These are phyloP conservation scores for Eristalis pertinax DNA, from an alignment of 2,888 invertebrate species.

Conservation along the genomic window DNA sequence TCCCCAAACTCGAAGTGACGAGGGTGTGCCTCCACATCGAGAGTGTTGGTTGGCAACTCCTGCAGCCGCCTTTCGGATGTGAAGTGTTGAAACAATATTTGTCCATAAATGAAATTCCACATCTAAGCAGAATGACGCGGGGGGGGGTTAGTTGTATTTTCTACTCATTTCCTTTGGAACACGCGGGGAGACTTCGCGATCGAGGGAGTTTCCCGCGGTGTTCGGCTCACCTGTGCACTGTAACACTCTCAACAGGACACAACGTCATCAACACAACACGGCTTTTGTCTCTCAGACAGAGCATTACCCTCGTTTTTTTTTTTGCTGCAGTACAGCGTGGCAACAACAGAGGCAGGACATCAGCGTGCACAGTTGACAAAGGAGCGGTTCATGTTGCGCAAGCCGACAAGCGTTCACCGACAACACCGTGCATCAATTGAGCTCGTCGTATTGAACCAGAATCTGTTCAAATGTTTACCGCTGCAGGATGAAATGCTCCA, in stretches of 20 bases:
- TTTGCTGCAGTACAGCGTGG: not conserved
- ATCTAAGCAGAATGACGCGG: not conserved
- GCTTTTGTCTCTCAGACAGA: not conserved
- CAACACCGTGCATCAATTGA: slow-evolving; percentile 56
- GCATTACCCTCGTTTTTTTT: slow-evolving; percentile 31
- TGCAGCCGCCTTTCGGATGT: not conserved
- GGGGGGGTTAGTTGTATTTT: not conserved
- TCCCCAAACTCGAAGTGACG: not conserved
- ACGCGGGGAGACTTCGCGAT: slow-evolving; percentile 24
- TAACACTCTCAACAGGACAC: slow-evolving; percentile 22
- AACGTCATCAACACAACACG: slow-evolving; percentile 22
- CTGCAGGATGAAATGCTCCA: not conserved
- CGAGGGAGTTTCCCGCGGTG: slow-evolving; percentile 12
- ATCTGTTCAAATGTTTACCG: slow-evolving; percentile 18
- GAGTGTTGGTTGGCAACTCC: not conserved
- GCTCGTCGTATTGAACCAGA: slow-evolving; percentile 49
- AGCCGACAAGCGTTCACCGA: slow-evolving; percentile 62
- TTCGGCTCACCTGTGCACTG: slow-evolving; percentile 18
- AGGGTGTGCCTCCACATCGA: not conserved
- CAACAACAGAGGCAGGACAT: slow-evolving; percentile 17
- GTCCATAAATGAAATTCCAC: slow-evolving; percentile 57
- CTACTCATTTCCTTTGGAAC: slow-evolving; percentile 35
- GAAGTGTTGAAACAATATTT: slow-evolving; percentile 67
- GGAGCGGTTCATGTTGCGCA: slow-evolving; percentile 59
- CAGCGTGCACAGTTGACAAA: slow-evolving; percentile 43